Evolutionary conservation across 2,113 vertebrate species (phyloP), one percentile per base, ranked within the genome.

Genomic region (Motacilla tschutschensis): DNA sequence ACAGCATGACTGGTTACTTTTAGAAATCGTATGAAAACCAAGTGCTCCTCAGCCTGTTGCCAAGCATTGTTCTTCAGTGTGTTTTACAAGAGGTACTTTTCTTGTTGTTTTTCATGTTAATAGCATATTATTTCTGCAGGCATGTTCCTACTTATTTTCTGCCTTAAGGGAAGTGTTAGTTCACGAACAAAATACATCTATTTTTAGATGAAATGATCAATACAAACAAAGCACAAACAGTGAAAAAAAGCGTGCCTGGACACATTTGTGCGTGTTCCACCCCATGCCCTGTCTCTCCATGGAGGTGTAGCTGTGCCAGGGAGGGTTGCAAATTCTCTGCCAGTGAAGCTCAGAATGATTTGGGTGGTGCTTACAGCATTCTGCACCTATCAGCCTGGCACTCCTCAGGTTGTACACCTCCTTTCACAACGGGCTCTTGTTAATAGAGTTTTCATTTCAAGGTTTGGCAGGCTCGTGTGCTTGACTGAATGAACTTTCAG

Each of bases 401-500:
- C 86, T 86, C 51, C 12, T 89, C 90, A 57, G 88, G 82, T 90
- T 58, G 4, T 40, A 26, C 72, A 63, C 82, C 88, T 77, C 43
- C 85, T 67, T 78, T 89, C 80, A 76, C 77, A 43, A 74, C 14
- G 19, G 60, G 41, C 71, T 94, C 75, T 55, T 28, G 86, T 80
- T 94, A 89, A 95, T 77, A 79, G 92, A 92, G 88, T 79, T 94
- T 83, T 95, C 93, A 88, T 96, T 94, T 94, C 92, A 66, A 44
- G 63, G 79, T 94, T 93, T 95, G 95, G 92, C 95, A 94, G 85
- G 86, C 85, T 64, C 11, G 9, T 74, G 47, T 69, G 60, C 93
- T 95, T 86, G 91, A 88, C 91, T 95, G 96, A 94, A 93, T 94
- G 96, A 96, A 97, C 96, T 96, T 97, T 81, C 93, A 93, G 90